phyloP scores from a whole-genome alignment of 2,888 invertebrate species.

The Polyommatus iphigenia region DNA sequence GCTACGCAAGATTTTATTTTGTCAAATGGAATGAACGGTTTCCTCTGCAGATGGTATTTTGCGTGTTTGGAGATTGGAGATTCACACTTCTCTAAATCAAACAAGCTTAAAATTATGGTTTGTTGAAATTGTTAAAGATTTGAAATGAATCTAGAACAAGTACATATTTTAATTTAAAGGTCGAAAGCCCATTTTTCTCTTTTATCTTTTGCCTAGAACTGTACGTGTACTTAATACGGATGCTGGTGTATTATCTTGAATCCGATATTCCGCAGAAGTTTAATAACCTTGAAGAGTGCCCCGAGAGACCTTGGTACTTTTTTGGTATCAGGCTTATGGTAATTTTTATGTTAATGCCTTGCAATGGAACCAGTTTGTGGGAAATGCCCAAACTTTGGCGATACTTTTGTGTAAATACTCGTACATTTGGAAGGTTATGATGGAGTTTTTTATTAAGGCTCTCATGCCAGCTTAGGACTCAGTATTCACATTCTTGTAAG shows the following conservation, averaged over 20 bases:
- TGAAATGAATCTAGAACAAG: too few relatives aligned
- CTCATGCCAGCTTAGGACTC: background rate
- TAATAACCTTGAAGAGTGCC: conserved; percentile 28
- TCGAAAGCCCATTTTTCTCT: background rate
- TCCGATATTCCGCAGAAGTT: conserved; percentile 23
- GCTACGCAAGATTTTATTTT: too few relatives aligned
- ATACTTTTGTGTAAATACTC: conserved; percentile 4
- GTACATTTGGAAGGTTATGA: background rate
- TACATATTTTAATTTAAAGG: too few relatives aligned
- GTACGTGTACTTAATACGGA: background rate
- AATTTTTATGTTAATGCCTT: conserved; percentile 25
- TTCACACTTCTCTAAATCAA: too few relatives aligned
- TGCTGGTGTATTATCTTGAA: conserved; percentile 6
- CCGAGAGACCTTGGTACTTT: conserved; percentile 27
- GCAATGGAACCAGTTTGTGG: conserved; percentile 26
- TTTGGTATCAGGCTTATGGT: conserved; percentile 28
- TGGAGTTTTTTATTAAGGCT: background rate
- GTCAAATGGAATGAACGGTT: too few relatives aligned
- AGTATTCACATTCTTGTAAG: conserved; percentile 1
- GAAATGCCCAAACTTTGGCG: conserved; percentile 24
- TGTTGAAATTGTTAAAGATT: too few relatives aligned
- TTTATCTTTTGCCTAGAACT: background rate
- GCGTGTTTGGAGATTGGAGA: too few relatives aligned
- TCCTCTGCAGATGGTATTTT: too few relatives aligned
- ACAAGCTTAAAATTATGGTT: too few relatives aligned